Base-by-base conservation (phyloP, 1,140 invertebrate species). In the Zaprionus kolodkinae region DNA sequence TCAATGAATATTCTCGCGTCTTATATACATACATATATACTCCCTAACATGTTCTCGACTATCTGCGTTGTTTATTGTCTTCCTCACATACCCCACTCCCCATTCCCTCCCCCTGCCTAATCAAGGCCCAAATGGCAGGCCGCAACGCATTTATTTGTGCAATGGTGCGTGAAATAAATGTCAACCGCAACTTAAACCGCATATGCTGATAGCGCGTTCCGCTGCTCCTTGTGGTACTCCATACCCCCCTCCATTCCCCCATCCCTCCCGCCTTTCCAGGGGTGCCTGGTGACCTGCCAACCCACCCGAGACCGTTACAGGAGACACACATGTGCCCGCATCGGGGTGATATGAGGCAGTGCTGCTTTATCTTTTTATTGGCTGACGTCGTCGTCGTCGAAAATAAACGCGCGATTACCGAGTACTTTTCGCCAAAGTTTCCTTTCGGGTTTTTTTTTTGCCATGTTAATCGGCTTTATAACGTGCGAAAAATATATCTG, bases 171-270 rank as follows among this genome's bases (percentile, higher is more conserved):
- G 78, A 89, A 88, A 88, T 88, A 88, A 88, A 88, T 89, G 85
- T 88, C 85, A 88, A 88, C 85, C 85, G 81, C 85, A 88, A 88
- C 85, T 88, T 88, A 85, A 89, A 88, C 85, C 85, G 85, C 85
- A 89, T 88, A 89, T 88, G 84, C 77, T 88, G 84, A 88, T 88
- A 88, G 82, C 82, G 73, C 62, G 57, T 35, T 56, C 54, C 15
- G 48, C 50, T 54, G 63, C 40, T 50, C 40, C 54, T 57, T 25
- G 11, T 35, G 11, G 12, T 43, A 11, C 55, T 30, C n/a, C 10
- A 21, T 21, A 21, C 21, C 21, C 21, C 27, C 40, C 21, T 25
- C 13, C 12, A n/a, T n/a, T n/a, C 7, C 9, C 11, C 6, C 40
- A 13, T 1, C 40, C 54, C n/a, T n/a, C n/a, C n/a, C n/a, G n/a